Percentiles rank a stretch among this genome's conserved stretches.
Evolutionary conservation across 2,888 invertebrate species (phyloP).

Genomic region (Athrips mouffetella): DNA sequence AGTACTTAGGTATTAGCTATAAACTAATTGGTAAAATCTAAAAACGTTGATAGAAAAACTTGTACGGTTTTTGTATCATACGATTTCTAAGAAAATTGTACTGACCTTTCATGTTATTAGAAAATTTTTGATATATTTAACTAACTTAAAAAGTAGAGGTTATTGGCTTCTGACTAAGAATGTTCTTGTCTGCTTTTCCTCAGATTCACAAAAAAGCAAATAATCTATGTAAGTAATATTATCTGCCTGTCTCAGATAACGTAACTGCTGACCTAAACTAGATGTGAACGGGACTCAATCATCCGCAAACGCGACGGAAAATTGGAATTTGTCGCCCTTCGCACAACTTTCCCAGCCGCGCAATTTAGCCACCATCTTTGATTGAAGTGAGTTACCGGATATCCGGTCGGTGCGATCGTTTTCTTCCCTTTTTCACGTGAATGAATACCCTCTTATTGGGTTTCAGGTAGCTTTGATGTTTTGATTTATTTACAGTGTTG

Average conservation of each 20-base stretch:
- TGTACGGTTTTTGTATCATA: too few relatives aligned
- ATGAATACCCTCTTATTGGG: slow-evolving; percentile 51
- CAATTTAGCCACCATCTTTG: slow-evolving; percentile 64
- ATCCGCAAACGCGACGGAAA: slow-evolving; percentile 51
- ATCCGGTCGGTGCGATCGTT: slow-evolving; percentile 54
- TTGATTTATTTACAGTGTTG: slow-evolving; percentile 38
- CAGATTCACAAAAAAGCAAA: too few relatives aligned
- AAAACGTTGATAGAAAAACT: too few relatives aligned
- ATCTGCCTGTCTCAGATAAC: background rate
- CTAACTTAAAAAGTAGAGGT: too few relatives aligned
- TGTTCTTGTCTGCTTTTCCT: too few relatives aligned
- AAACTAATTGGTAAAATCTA: too few relatives aligned
- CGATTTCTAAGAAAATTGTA: too few relatives aligned
- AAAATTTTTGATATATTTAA: too few relatives aligned
- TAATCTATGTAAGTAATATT: too few relatives aligned
- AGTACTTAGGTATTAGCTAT: too few relatives aligned
- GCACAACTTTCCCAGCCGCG: slow-evolving; percentile 55
- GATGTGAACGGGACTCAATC: slow-evolving; percentile 44
- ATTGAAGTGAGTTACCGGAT: slow-evolving; percentile 65
- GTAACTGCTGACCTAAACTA: background rate
- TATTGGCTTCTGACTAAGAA: too few relatives aligned
- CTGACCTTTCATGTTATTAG: too few relatives aligned
- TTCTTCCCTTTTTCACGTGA: slow-evolving; percentile 47
- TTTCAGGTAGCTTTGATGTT: slow-evolving; percentile 47
- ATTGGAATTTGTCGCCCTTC: slow-evolving; percentile 67